Base-by-base conservation (phyloP, 64 coral and sea anemone species). In the Pachyseris speciosa region DNA sequence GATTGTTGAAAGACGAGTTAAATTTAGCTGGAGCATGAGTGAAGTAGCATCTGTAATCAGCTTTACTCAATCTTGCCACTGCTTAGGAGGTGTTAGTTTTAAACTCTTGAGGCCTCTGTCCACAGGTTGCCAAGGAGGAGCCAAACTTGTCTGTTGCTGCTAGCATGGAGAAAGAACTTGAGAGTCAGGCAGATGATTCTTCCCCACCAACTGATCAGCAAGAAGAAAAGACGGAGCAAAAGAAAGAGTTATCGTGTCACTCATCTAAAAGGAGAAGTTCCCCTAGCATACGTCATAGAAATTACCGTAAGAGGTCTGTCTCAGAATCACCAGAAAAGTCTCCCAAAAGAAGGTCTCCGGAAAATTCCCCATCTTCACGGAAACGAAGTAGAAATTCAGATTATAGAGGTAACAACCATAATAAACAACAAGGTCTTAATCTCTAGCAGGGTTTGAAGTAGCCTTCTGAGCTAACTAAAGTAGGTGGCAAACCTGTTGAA, bases 291-390 rank as follows among this genome's bases (percentile, higher is more conserved):
- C 51, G n/a, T 41, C 52, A 63, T 13, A 57, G 77, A 61, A 81
- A 61, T 39, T 81, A 81, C 40, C 77, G 77, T 0, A 81, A 61
- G 31, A 60, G 77, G 31, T 81, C 77, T 41, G 32, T 57, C n/a
- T 81, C 77, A 40, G 77, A 63, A 39, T 81, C 77, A 5, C 77
- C 77, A 15, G 77, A 81, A 81, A 81, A 37, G 48, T 80, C 74
- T 25, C 68, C 68, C 22, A 15, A 43, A 13, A 72, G 66, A 34
- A 69, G 70, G 24, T 74, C 70, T 44, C 51, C 51, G 15, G 77
- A 63, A 26, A 37, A 41, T 20, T 81, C 52, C 25, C 77, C 77
- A 37, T 38, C 53, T 10, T 81, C 77, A 12, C 77, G 4, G 7
- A 81, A 36, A 39, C 50, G 36, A 60, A 61, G 17, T 40, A 80